These are phyloP conservation scores for Alexandromys fortis DNA, from an alignment of 2,113 vertebrate genomes.

Conservation along the genomic window DNA sequence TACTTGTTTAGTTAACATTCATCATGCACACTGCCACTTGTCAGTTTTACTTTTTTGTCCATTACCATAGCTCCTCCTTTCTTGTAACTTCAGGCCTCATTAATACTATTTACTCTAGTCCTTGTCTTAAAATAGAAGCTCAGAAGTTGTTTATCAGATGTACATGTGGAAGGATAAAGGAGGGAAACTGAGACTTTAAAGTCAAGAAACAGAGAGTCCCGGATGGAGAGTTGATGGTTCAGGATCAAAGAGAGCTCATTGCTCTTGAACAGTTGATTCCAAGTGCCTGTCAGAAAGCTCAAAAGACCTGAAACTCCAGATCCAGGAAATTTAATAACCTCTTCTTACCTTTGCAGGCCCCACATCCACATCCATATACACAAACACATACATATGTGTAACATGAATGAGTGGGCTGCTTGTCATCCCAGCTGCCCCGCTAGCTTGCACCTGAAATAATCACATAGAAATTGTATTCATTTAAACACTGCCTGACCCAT, in stretches of 20 bases:
- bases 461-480: too few relatives aligned
- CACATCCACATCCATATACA: neutral
- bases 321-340: neutral
- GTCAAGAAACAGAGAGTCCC: neutral
- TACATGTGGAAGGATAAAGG: neutral
- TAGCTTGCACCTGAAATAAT: too few relatives aligned
- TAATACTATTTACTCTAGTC: neutral
- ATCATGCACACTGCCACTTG: neutral
- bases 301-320: neutral
- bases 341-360: neutral
- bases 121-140: neutral
- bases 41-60: neutral
- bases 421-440: too few relatives aligned
- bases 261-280: too few relatives aligned
- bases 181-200: neutral
- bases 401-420: too few relatives aligned
- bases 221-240: neutral
- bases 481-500: too few relatives aligned
- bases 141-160: neutral
- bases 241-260: neutral
- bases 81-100: neutral
- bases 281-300: neutral
- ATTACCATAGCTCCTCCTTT: neutral
- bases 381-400: neutral
- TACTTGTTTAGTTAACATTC: slow-evolving; percentile 19